Evolutionary conservation across 1,140 invertebrate genomes (phyloP), one percentile per base, ranked within the genome.

Genomic region (Pectinophora gossypiella): DNA sequence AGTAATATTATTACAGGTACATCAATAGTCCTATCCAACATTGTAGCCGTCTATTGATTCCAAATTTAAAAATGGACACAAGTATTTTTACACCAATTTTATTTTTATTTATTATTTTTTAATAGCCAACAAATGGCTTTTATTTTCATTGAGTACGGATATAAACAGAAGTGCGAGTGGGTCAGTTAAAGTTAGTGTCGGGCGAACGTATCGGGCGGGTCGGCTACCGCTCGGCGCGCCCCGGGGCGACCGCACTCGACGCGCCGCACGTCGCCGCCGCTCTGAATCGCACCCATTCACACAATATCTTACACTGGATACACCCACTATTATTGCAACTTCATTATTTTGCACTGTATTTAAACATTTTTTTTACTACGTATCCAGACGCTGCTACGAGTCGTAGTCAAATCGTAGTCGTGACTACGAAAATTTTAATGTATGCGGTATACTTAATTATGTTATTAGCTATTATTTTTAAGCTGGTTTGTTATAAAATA

Each of bases 161-260:
- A 76, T 76, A 83, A 81, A 82, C 70, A 79, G 64, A 63, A 77
- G 71, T 77, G 69, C 71, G 71, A 71, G 73, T 68, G 75, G 80
- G 81, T 85, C 78, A 85, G 72, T 83, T 75, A 73, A 80, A 82
- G 81, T 83, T 81, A 82, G 78, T 82, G 81, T 76, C 74, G 73
- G 82, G 78, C 81, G 82, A 85, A 85, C 77, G 81, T 85, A 81
- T 80, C 75, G 66, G 76, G 54, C 68, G 60, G 56, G 81, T 75
- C 27, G 27, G 71, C 71, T 67, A 57, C 50, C 59, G 43, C 50
- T 48, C 51, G 53, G 19, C 58, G 60, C 61, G 71, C 78, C 79
- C 82, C 76, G 77, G 82, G 79, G 78, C 79, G 78, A 77, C 78
- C 79, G 82, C 82, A 83, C 82, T 76, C 80, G 79, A 82, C 81